A percentile compares a stretch with the other conserved stretches of the same genome.
Evolutionary conservation across 1,140 invertebrate species (phyloP).

Genomic region (Metaphire vulgaris): DNA sequence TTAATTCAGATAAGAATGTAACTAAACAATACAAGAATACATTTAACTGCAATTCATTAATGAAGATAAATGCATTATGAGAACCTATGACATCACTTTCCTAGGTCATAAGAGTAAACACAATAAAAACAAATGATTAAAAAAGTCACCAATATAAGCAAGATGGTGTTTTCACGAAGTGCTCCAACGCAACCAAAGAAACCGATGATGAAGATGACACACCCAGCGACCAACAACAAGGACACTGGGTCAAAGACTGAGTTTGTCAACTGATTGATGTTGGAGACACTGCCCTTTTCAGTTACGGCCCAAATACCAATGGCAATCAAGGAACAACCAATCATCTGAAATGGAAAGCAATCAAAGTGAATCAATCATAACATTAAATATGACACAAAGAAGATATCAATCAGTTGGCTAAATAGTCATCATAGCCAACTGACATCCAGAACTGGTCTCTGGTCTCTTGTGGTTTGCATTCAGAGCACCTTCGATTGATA

Average conservation of each 20-base stretch:
- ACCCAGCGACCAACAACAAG: slow-evolving; percentile 76
- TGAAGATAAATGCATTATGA: too few species aligned
- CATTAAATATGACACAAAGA: not conserved
- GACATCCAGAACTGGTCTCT: too few species aligned
- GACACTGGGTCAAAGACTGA: slow-evolving; percentile 76
- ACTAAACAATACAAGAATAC: too few species aligned
- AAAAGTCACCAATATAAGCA: slow-evolving; percentile 88
- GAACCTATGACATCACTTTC: too few species aligned
- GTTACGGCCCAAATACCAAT: slow-evolving; percentile 19
- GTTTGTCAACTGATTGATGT: slow-evolving; percentile 8
- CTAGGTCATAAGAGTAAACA: too few species aligned
- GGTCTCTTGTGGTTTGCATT: too few species aligned
- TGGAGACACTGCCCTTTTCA: slow-evolving; percentile 10
- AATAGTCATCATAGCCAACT: not conserved
- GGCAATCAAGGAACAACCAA: slow-evolving; percentile 16
- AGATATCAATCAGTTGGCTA: not conserved
- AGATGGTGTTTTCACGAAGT: slow-evolving; percentile 80
- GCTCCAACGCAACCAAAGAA: slow-evolving; percentile 88
- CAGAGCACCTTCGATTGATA: too few species aligned
- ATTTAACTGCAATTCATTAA: too few species aligned
- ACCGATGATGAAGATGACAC: slow-evolving; percentile 79
- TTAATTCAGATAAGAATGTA: too few species aligned
- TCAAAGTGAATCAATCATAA: not conserved
- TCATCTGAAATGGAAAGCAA: slow-evolving; percentile 14
- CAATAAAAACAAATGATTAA: too few species aligned